Conservation (phyloP, 2,888 invertebrate genomes). For the Hypolimnas misippus region DNA sequence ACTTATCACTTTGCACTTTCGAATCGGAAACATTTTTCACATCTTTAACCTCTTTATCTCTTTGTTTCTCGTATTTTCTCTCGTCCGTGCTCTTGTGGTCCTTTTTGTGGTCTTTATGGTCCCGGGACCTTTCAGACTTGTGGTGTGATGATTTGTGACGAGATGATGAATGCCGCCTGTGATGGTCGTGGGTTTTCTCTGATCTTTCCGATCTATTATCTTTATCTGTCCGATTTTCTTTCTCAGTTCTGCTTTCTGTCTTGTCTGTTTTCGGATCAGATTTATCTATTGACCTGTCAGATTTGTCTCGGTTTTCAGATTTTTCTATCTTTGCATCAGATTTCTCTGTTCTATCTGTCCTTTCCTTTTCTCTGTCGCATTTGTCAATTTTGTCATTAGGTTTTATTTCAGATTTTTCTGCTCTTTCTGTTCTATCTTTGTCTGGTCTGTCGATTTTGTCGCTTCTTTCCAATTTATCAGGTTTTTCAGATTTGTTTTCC, state of each 20-base stretch:
- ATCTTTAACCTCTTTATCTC: constrained; percentile 45
- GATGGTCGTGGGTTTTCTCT: constrained; percentile 56
- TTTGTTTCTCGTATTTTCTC: constrained; percentile 58
- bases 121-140: constrained; percentile 59
- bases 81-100: constrained; percentile 62
- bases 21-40: constrained; percentile 43
- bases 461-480: constrained; percentile 28
- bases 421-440: constrained; percentile 45
- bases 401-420: constrained; percentile 32
- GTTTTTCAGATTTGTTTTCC: constrained; percentile 36
- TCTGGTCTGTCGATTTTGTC: constrained; percentile 47
- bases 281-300: constrained; percentile 31
- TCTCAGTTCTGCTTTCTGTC: constrained; percentile 38
- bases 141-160: constrained; percentile 68
- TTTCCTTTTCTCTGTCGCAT: constrained; percentile 41
- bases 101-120: constrained; percentile 60
- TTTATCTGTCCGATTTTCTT: constrained; percentile 38
- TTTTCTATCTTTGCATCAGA: constrained; percentile 39
- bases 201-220: constrained; percentile 41
- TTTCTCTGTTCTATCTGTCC: constrained; percentile 39
- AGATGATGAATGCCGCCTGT: constrained; percentile 67
- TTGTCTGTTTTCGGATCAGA: constrained; percentile 36
- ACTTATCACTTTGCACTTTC: constrained; percentile 53
- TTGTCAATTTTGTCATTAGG: constrained; percentile 26
- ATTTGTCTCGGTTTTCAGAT: constrained; percentile 35